Evolutionary conservation across 2,888 invertebrate species (phyloP).

Genomic region (Pheosia gnoma): DNA sequence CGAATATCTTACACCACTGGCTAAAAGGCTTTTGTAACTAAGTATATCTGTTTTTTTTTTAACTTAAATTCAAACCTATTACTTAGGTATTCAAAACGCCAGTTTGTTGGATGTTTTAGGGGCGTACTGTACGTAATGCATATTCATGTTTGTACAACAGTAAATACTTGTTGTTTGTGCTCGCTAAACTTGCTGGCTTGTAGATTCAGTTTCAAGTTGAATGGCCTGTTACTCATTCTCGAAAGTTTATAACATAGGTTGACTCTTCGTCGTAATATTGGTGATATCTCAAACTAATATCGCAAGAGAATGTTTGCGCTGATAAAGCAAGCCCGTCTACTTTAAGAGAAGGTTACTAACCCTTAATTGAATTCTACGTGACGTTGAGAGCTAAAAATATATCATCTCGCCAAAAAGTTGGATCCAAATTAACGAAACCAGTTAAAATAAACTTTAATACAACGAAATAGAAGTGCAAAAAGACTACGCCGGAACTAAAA

Average conservation of each 20-base stretch:
- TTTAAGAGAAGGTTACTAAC: no score
- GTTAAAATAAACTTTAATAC: not conserved
- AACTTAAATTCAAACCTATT: no score
- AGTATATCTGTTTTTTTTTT: no score
- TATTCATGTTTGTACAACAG: slow-evolving; percentile 43
- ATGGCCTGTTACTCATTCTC: slow-evolving; percentile 13
- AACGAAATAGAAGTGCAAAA: not conserved
- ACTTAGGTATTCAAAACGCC: no score
- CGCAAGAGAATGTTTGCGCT: no score
- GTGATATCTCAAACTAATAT: not conserved
- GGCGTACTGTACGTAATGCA: slow-evolving; percentile 35
- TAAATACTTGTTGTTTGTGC: slow-evolving; percentile 40
- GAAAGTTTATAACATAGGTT: slow-evolving; percentile 8
- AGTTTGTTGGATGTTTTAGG: slow-evolving; percentile 15
- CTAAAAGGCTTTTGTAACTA: no score
- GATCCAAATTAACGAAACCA: not conserved
- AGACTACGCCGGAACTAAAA: not conserved
- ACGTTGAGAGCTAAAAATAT: no score
- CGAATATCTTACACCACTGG: no score
- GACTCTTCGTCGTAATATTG: not conserved
- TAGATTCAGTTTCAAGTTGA: slow-evolving; percentile 25
- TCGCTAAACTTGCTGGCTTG: slow-evolving; percentile 29
- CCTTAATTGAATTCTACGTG: no score
- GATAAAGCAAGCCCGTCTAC: no score
- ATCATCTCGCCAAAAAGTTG: no score